Evolutionary conservation across 2,113 vertebrate genomes (phyloP), one percentile per base, ranked within the genome.

Genomic region (Cryptotis parvus): DNA sequence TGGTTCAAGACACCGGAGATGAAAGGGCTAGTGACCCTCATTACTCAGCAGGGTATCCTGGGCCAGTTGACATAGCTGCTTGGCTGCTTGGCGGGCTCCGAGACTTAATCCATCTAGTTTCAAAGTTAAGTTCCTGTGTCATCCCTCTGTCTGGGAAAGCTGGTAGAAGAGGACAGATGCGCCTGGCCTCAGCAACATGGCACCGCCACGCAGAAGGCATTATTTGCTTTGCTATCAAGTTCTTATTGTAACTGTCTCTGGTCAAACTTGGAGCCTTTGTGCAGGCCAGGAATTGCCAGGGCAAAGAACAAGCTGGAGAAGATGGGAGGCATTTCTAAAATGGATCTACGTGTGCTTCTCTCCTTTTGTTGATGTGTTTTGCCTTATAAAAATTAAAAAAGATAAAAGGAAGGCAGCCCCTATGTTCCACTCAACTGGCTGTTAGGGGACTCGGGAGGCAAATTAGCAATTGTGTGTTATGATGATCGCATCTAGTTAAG

Each of bases 401-500:
- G 87, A 95, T 87, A 69, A 74, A 91, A 77, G 8, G 49, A 96
- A 96, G 92, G 83, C 58, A 94, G 69, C 69, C 91, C 91, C 95
- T 78, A 68, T 93, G 94, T 95, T 97, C 95, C 83, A 91, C 97
- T 97, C 96, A 96, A 92, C 80, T 87, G 94, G 84, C 93, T 96
- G 95, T 94, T 95, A 96, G 84, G 92, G 52, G 92, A 96, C 96
- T 97, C 95, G 1, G 58, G 95, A 97, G 97, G 96, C 74, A 68
- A 97, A 97, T 98, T 96, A 96, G 84, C 94, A 92, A 93, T 91
- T 91, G 95, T 88, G 88, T 94, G 95, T 96, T 96, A 96, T 75
- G 37, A 95, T 94, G 90, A 94, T 97, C 95, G 91, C 69, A 79
- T 96, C 94, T 95, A 97, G 96, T 98, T 97, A 97, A 97, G 84